Conservation (phyloP, 2,797 vertebrate species). For the Ibycter americanus region DNA sequence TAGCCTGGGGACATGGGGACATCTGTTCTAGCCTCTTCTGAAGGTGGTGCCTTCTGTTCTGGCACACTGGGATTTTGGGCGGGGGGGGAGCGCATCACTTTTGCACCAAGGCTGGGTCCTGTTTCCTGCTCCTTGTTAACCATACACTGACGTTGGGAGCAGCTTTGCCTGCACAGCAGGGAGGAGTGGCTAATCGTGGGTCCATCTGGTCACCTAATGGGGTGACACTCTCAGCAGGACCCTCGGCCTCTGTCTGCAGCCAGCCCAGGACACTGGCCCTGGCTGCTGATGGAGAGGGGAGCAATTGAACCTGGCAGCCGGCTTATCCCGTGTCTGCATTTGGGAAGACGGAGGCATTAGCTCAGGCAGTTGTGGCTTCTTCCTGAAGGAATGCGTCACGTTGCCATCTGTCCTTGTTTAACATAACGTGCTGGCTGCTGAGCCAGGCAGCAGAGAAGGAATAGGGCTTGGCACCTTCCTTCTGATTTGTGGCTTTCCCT, state of each 20-base stretch:
- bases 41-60: background rate
- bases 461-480: background rate
- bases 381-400: background rate
- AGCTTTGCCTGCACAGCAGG: background rate
- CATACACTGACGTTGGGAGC: fast-evolving
- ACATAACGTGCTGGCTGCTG: background rate
- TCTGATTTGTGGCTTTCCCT: background rate
- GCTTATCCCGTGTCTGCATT: background rate
- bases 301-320: background rate
- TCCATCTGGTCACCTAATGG: background rate
- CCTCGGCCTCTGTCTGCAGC: background rate
- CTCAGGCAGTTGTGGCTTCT: background rate
- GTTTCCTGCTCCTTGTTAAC: background rate
- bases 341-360: background rate
- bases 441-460: background rate
- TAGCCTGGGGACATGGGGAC: background rate
- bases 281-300: no score
- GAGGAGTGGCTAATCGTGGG: fast-evolving
- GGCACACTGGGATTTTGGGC: background rate
- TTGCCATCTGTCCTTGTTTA: background rate
- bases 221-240: background rate
- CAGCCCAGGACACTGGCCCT: no score
- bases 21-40: background rate
- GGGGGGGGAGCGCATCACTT: background rate
- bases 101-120: fast-evolving